Evolutionary conservation across 2,797 vertebrate species (phyloP).

Genomic region (Neosilurus hyrtlii): DNA sequence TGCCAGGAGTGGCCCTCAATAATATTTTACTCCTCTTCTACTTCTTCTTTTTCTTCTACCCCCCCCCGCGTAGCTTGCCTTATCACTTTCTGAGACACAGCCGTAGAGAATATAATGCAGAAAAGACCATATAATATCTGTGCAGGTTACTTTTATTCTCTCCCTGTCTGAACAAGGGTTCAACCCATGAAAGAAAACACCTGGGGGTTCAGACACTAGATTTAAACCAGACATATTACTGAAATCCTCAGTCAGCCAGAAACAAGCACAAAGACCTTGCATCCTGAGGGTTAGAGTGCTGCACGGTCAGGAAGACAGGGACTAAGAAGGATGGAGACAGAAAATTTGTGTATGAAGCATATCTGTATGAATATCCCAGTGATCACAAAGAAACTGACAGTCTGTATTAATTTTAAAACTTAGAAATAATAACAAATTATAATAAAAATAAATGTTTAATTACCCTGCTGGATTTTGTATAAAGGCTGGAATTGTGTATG

Average conservation of each 20-base stretch:
- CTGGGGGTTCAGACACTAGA: slow-evolving; percentile 34
- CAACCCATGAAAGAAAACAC: slow-evolving; percentile 39
- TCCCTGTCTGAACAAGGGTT: slow-evolving; percentile 36
- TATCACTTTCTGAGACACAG: slow-evolving; percentile 49
- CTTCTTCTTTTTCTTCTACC: background rate
- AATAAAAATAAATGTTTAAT: slow-evolving; percentile 15
- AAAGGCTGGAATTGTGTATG: slow-evolving; percentile 13
- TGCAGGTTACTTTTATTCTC: slow-evolving; percentile 2
- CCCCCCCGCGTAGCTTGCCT: slow-evolving; percentile 32
- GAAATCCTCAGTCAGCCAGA: slow-evolving; percentile 49
- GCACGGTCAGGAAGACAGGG: background rate
- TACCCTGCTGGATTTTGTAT: slow-evolving; percentile 24
- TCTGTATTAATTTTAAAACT: no score
- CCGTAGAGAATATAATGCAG: slow-evolving; percentile 41
- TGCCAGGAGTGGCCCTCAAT: slow-evolving; percentile 38
- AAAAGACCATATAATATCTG: slow-evolving; percentile 34
- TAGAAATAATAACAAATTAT: no score
- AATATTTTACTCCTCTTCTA: slow-evolving; percentile 16
- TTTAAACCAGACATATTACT: slow-evolving; percentile 49
- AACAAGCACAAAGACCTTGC: slow-evolving; percentile 44
- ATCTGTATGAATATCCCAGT: background rate
- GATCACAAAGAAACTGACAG: no score
- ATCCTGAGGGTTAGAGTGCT: slow-evolving; percentile 26
- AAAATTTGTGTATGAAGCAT: background rate
- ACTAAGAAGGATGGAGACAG: background rate